Conservation (phyloP, 2,888 invertebrate genomes). For the Galeopsomyia nigrocyanea region DNA sequence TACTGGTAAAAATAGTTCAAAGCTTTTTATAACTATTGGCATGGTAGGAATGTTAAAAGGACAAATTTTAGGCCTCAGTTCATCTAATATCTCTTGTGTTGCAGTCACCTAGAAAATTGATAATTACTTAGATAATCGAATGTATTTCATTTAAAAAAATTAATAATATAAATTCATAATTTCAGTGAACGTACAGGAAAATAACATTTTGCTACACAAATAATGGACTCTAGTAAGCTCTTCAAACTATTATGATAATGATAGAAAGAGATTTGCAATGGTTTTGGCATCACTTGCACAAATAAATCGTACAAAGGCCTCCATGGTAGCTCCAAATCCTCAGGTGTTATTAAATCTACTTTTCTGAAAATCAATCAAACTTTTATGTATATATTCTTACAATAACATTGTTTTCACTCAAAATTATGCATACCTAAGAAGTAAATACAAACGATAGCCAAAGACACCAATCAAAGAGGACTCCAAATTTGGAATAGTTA, state of each 20-base stretch:
- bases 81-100: slow-evolving; percentile 88
- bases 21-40: slow-evolving; percentile 72
- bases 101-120: slow-evolving; percentile 73
- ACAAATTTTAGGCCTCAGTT: slow-evolving; percentile 84
- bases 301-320: slow-evolving; percentile 78
- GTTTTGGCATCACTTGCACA: slow-evolving; percentile 5
- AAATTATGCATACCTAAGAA: slow-evolving; percentile 45
- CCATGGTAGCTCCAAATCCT: slow-evolving; percentile 89
- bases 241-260: slow-evolving; percentile 35
- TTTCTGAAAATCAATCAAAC: slow-evolving; percentile 72
- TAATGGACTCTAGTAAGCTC: slow-evolving; percentile 27
- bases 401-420: slow-evolving; percentile 19
- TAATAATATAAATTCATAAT: background rate
- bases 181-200: slow-evolving; percentile 42
- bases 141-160: background rate
- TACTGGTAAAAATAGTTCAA: slow-evolving; percentile 85
- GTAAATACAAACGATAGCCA: slow-evolving; percentile 66
- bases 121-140: background rate
- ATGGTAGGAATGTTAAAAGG: slow-evolving; percentile 77
- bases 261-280: slow-evolving; percentile 22
- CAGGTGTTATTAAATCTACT: slow-evolving; percentile 80
- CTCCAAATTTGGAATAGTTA: slow-evolving; percentile 83
- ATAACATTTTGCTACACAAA: slow-evolving; percentile 36
- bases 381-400: slow-evolving; percentile 5
- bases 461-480: slow-evolving; percentile 81